Conservation (phyloP, 2,113 vertebrate genomes). For the Nannospalax galili region DNA sequence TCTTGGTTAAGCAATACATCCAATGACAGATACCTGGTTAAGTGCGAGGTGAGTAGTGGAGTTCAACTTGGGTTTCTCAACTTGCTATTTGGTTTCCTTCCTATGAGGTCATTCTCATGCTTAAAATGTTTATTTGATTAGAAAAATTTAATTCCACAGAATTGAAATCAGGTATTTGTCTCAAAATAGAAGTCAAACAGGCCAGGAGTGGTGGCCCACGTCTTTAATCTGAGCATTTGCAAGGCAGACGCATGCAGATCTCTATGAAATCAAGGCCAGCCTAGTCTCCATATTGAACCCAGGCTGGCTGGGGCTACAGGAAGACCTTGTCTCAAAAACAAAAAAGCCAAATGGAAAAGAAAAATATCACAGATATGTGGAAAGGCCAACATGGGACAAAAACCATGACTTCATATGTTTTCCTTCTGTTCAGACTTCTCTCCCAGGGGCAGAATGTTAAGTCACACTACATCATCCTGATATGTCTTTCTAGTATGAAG, state of each 20-base stretch:
- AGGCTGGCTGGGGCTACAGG: no score
- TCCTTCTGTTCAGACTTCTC: conserved; percentile 17
- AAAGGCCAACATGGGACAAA: conserved; percentile 24
- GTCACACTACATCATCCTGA: background rate
- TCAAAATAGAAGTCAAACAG: conserved; percentile 20
- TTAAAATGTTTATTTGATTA: conserved; percentile 49
- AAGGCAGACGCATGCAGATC: no score
- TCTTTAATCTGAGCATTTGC: no score
- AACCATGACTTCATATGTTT: conserved; percentile 1
- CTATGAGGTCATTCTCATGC: background rate
- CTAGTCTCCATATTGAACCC: no score
- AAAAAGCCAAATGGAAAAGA: conserved; percentile 6
- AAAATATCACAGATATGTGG: background rate
- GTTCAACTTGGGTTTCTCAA: background rate
- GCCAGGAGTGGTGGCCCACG: no score
- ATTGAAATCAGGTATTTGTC: background rate
- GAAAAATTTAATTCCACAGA: conserved; percentile 52
- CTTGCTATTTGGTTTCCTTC: conserved; percentile 46
- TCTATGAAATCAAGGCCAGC: no score
- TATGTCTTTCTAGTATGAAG: conserved; percentile 44
- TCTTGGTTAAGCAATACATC: conserved; percentile 43
- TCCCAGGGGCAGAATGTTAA: background rate
- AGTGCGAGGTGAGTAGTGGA: conserved; percentile 28
- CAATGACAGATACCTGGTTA: conserved; percentile 47
- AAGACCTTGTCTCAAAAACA: no score